These are phyloP conservation scores for Peromyscus attwateri DNA, from an alignment of 2,797 vertebrate species.

Conservation along the genomic window DNA sequence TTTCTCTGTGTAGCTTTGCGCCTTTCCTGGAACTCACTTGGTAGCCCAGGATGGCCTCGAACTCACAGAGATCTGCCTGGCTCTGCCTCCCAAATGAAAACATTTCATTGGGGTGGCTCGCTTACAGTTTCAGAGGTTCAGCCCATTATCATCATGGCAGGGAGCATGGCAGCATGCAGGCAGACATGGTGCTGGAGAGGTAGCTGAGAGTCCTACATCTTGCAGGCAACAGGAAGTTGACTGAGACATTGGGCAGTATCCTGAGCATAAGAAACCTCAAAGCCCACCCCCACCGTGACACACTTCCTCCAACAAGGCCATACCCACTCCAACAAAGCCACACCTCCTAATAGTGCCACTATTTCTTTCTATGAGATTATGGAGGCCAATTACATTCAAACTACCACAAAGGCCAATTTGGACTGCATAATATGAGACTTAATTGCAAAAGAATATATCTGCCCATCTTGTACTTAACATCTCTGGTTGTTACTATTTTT, in stretches of 20 bases:
- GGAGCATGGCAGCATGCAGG: not conserved
- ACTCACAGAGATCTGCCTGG: no score
- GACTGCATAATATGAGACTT: not conserved
- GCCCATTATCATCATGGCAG: not conserved
- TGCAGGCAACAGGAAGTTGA: not conserved
- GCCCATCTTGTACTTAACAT: not conserved
- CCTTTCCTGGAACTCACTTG: no score
- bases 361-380: not conserved
- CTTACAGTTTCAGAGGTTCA: not conserved
- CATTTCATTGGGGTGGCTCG: not conserved
- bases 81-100: not conserved
- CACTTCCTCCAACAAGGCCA: not conserved
- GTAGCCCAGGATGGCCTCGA: no score
- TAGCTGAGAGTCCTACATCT: not conserved
- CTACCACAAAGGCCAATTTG: not conserved
- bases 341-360: not conserved
- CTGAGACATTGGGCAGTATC: not conserved
- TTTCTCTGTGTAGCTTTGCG: no score
- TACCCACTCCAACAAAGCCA: not conserved
- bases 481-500: not conserved
- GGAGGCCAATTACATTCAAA: not conserved
- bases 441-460: not conserved
- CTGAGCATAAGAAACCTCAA: not conserved
- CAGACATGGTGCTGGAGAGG: not conserved
- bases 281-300: not conserved